Evolutionary conservation across 2,797 vertebrate genomes (phyloP).

Genomic region (Semotilus atromaculatus): DNA sequence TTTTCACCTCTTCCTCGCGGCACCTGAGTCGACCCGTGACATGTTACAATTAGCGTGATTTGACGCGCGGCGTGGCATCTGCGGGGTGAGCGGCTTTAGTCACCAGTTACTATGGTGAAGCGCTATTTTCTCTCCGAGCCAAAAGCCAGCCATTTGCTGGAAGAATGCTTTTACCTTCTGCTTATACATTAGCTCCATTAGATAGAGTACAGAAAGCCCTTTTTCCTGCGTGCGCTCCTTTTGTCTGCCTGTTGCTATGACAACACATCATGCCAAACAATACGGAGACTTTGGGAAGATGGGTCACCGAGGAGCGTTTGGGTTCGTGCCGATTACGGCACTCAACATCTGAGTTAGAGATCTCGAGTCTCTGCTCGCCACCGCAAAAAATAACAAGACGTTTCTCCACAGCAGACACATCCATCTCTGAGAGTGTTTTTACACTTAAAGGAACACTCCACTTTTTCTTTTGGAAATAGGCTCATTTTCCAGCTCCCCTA

Average conservation of each 20-base stretch:
- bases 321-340: conserved; percentile 32
- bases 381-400: background rate
- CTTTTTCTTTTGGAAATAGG: too few species aligned
- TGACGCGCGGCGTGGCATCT: background rate
- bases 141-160: conserved; percentile 29
- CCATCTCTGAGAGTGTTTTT: background rate
- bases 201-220: conserved; percentile 26
- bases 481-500: too few species aligned
- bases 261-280: conserved; percentile 53
- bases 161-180: conserved; percentile 50
- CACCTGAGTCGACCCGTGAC: conserved; percentile 29
- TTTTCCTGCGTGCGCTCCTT: background rate
- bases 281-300: conserved; percentile 47
- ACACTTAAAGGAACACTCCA: background rate
- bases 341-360: conserved; percentile 26
- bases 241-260: conserved; percentile 61
- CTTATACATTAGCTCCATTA: conserved; percentile 59
- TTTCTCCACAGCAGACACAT: background rate
- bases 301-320: conserved; percentile 44
- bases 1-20: conserved; percentile 17
- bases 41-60: conserved; percentile 23
- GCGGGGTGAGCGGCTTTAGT: background rate
- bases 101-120: conserved; percentile 44
- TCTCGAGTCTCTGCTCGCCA: conserved; percentile 4
- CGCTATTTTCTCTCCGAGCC: conserved; percentile 47